These are phyloP conservation scores for Apteryx owenii DNA, from an alignment of 2,113 vertebrate species.

Conservation along the genomic window DNA sequence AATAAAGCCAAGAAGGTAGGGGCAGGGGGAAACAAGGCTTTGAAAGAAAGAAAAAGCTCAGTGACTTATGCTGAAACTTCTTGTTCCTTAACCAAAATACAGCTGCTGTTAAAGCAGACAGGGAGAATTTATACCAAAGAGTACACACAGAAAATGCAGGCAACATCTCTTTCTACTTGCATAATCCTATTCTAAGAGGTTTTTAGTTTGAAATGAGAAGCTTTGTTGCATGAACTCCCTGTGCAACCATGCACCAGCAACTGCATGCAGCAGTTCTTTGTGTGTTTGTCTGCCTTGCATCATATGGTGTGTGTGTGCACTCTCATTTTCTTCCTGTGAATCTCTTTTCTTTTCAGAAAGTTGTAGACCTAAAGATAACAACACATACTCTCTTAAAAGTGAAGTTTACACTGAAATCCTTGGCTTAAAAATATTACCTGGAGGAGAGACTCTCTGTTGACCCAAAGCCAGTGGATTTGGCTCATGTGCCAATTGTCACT, in stretches of 20 bases:
- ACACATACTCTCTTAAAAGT: slow-evolving; percentile 17
- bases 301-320: slow-evolving; percentile 20
- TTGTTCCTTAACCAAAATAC: slow-evolving; percentile 40
- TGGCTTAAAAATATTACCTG: slow-evolving; percentile 40
- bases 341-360: slow-evolving; percentile 46
- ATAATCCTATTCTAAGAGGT: background rate
- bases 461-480: slow-evolving; percentile 20
- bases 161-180: background rate
- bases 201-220: background rate
- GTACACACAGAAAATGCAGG: background rate
- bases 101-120: slow-evolving; percentile 25
- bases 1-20: background rate
- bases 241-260: background rate
- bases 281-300: background rate
- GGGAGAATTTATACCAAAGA: background rate
- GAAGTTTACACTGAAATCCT: slow-evolving; percentile 43
- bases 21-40: background rate
- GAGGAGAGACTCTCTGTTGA: slow-evolving; percentile 4
- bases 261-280: background rate
- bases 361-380: slow-evolving; percentile 57
- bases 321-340: slow-evolving; percentile 52
- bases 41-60: background rate
- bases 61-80: slow-evolving; percentile 26
- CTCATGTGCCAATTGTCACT: background rate
- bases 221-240: background rate